Conservation (phyloP, 2,888 invertebrate genomes). For the Drosophila affinis region DNA sequence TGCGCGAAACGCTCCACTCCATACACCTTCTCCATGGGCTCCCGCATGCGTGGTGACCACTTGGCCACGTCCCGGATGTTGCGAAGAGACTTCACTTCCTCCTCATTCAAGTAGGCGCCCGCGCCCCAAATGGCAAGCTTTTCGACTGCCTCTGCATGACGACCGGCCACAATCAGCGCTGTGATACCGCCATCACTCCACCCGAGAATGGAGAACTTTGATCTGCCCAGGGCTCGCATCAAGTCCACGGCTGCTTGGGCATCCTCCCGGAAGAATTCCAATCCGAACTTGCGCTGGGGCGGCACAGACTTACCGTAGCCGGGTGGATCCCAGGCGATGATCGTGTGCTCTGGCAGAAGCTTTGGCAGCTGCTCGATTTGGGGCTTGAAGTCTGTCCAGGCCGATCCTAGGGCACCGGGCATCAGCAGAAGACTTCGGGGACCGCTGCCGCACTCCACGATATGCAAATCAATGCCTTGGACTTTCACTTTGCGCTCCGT, state of each 20-base stretch:
- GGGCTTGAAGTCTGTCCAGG: constrained; percentile 92
- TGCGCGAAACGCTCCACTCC: constrained; percentile 88
- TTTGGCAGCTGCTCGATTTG: constrained; percentile 87
- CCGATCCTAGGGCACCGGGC: constrained; percentile 92
- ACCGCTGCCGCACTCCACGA: constrained; percentile 85
- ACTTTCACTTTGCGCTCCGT: constrained; percentile 87
- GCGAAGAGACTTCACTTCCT: constrained; percentile 87
- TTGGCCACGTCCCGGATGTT: constrained; percentile 89
- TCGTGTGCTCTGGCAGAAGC: constrained; percentile 79
- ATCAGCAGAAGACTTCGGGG: constrained; percentile 86
- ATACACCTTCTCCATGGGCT: constrained; percentile 89
- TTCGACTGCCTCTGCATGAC: constrained; percentile 87
- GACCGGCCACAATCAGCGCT: constrained; percentile 90
- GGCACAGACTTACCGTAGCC: constrained; percentile 94
- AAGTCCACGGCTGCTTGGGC: constrained; percentile 88
- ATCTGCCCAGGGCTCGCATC: constrained; percentile 88
- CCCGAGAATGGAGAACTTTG: constrained; percentile 91
- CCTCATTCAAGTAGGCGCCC: constrained; percentile 89
- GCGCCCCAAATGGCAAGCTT: constrained; percentile 92
- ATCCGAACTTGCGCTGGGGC: constrained; percentile 88
- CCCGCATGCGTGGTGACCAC: constrained; percentile 92
- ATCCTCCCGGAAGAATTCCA: constrained; percentile 90
- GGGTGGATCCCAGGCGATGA: constrained; percentile 91
- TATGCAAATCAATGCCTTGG: constrained; percentile 86
- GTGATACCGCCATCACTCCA: constrained; percentile 96